Evolutionary conservation across 2,888 invertebrate species (phyloP).

Genomic region (Acronicta leporina): DNA sequence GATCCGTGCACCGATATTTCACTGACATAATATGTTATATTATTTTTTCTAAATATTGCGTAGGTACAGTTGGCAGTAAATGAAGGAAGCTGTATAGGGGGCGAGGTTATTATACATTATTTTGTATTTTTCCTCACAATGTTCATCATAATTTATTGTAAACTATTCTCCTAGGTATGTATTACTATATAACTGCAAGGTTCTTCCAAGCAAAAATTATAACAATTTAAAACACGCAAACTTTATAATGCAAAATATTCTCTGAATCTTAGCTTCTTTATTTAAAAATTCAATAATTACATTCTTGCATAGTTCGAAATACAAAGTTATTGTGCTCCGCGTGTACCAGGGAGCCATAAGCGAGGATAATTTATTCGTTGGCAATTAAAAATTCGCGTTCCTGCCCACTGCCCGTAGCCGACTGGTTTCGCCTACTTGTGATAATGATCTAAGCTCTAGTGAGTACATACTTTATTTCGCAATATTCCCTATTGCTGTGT

Average conservation of each 20-base stretch:
- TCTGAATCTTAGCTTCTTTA: constrained; percentile 24
- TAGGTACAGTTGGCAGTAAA: too few species aligned
- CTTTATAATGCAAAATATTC: constrained; percentile 16
- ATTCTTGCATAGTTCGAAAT: constrained; percentile 30
- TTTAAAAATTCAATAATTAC: constrained; percentile 36
- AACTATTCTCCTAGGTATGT: too few species aligned
- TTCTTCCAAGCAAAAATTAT: constrained; percentile 1
- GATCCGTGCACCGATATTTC: too few species aligned
- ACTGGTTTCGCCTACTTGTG: constrained; percentile 64
- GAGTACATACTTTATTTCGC: constrained; percentile 55
- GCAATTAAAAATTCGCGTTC: constrained; percentile 53
- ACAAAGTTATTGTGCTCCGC: constrained; percentile 40
- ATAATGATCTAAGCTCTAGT: constrained; percentile 57
- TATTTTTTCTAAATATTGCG: too few species aligned
- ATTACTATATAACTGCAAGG: background rate
- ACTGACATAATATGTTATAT: too few species aligned
- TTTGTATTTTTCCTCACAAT: too few species aligned
- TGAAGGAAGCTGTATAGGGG: too few species aligned
- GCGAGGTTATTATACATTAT: too few species aligned
- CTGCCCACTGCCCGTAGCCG: constrained; percentile 57
- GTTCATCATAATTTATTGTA: too few species aligned
- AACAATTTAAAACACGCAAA: constrained; percentile 31
- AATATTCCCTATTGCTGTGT: constrained; percentile 50
- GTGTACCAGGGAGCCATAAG: constrained; percentile 41
- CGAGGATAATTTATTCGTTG: constrained; percentile 45